Percentiles rank a stretch among this genome's conserved stretches.
These are phyloP conservation scores for Otis tarda DNA, from an alignment of 2,113 vertebrate species.

Conservation along the genomic window DNA sequence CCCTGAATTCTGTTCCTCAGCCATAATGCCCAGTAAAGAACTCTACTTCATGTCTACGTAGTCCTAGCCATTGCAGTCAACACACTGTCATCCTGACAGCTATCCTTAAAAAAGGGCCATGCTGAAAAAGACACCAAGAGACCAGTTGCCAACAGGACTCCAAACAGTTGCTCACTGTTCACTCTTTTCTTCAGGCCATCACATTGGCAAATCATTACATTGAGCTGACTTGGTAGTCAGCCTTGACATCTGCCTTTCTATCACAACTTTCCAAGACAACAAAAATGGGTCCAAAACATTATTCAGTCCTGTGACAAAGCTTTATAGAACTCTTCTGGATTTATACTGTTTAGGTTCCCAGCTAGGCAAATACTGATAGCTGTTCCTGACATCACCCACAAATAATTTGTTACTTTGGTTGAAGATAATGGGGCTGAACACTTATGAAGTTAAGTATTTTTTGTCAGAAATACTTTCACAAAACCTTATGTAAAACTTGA, in stretches of 20 bases:
- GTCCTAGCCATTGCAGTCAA: fast-evolving
- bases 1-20: background rate
- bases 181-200: background rate
- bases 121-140: background rate
- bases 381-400: background rate
- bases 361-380: background rate
- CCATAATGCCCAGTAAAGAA: background rate
- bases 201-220: background rate
- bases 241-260: background rate
- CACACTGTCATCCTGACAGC: background rate
- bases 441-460: background rate
- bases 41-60: background rate
- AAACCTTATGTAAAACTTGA: background rate
- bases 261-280: background rate
- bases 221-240: background rate
- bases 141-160: background rate
- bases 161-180: background rate
- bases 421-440: background rate
- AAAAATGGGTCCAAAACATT: background rate
- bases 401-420: background rate
- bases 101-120: fast-evolving
- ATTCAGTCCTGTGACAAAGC: background rate
- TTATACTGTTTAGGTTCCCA: background rate
- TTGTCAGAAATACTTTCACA: background rate
- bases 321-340: background rate